Evolutionary conservation across 2,797 vertebrate species (phyloP), one percentile per base, ranked within the genome.

Genomic region (Thalassophryne amazonica): DNA sequence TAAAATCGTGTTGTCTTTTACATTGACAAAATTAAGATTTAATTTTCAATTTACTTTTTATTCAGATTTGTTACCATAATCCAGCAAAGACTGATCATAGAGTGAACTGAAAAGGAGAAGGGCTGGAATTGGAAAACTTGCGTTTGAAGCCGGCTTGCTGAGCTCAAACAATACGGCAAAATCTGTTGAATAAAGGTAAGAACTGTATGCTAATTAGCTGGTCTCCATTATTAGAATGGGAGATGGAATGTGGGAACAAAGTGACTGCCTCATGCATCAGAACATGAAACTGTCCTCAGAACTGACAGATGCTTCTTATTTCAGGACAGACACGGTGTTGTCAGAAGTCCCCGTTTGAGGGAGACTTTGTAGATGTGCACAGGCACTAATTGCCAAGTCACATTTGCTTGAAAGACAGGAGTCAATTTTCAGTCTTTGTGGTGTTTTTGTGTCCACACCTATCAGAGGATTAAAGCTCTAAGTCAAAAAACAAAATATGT

Each of bases 261-360:
- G 87, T 85, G 80, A 58, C 67, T 73, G 81, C 77, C 78, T 86
- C 71, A 77, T 85, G 81, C 86, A 87, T 87, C 84, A 85, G 81
- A 89, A 91, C 88, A 89, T 88, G 85, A 90, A 89, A 88, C 88
- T 86, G 78, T 81, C 80, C 80, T 92, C 88, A 91, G 85, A 91
- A 89, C 88, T 90, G 87, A 91, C 89, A 92, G 89, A 90, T 91
- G 89, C 86, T 90, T 87, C 85, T 89, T 86, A 86, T 90, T 90
- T 87, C 78, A 72, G 87, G 87, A 88, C 85, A 86, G 85, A 88
- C 85, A 84, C 58, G 58, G 69, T 37, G 76, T 78, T 76, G 86
- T 90, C 86, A 89, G 88, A 90, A 91, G 89, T 87, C 76, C 76
- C 66, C 39, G 78, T 89, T 91, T 90, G 86, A 90, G 86, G 83